Percentiles rank a stretch among this genome's conserved stretches.
These are phyloP conservation scores for Drosophila pallidifrons DNA, from an alignment of 1,140 invertebrate genomes.

Conservation along the genomic window DNA sequence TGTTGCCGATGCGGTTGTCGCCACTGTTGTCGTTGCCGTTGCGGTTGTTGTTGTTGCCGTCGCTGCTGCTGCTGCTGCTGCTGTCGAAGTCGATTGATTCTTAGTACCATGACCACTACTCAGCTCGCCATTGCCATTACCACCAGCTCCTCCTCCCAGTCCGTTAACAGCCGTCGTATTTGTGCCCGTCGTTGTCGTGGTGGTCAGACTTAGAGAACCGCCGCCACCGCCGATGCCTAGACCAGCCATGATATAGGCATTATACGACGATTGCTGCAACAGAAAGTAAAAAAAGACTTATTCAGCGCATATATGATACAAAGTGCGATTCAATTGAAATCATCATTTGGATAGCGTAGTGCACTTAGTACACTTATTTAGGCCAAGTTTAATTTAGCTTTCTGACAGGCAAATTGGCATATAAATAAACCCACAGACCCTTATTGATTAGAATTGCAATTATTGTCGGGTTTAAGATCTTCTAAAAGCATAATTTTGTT, in stretches of 20 bases:
- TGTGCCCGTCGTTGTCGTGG: constrained; percentile 16
- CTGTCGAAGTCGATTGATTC: neutral
- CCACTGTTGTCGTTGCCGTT: constrained; percentile 9
- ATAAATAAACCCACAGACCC: too few species aligned
- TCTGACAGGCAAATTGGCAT: too few species aligned
- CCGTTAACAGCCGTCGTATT: constrained; percentile 25
- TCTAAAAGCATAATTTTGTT: too few species aligned
- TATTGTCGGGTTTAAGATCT: too few species aligned
- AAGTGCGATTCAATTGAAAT: too few species aligned
- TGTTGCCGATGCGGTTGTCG: constrained; percentile 31
- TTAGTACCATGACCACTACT: constrained; percentile 31
- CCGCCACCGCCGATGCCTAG: constrained; percentile 78
- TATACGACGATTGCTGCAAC: constrained; percentile 75
- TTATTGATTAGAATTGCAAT: too few species aligned
- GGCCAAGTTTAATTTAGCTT: too few species aligned
- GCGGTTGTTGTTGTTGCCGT: neutral
- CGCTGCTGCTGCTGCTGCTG: neutral
- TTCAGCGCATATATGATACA: too few species aligned
- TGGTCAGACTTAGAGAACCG: constrained; percentile 60
- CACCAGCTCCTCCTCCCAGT: constrained; percentile 17
- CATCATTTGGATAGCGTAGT: too few species aligned
- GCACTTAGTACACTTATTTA: too few species aligned
- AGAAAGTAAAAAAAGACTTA: too few species aligned
- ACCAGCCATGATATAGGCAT: constrained; percentile 78
- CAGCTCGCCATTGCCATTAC: constrained; percentile 39